These are phyloP conservation scores for Meteorus colon DNA, from an alignment of 2,888 invertebrate species.

Conservation along the genomic window DNA sequence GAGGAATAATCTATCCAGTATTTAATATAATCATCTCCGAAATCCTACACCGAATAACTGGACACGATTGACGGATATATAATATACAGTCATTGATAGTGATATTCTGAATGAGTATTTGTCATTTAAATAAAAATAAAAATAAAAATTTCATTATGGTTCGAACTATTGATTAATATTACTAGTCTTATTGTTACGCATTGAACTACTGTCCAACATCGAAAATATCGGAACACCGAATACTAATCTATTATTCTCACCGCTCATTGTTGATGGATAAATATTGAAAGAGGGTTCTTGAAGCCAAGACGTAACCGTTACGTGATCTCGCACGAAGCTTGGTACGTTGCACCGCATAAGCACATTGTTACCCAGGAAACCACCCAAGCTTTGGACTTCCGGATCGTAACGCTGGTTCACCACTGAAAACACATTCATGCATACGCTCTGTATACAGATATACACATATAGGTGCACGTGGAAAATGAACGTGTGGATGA, in stretches of 20 bases:
- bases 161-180: too few species aligned
- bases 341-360: slow-evolving; percentile 77
- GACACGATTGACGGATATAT: too few species aligned
- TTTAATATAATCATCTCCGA: too few species aligned
- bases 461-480: slow-evolving; percentile 8
- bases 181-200: too few species aligned
- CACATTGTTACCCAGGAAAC: slow-evolving; percentile 76
- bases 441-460: background rate
- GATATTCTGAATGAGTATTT: too few species aligned
- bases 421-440: slow-evolving; percentile 65
- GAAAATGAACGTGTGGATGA: slow-evolving; percentile 23
- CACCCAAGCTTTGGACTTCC: slow-evolving; percentile 77
- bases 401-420: slow-evolving; percentile 77
- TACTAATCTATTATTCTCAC: slow-evolving; percentile 59
- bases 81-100: too few species aligned
- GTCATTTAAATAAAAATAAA: too few species aligned
- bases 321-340: slow-evolving; percentile 76
- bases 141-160: too few species aligned
- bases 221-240: background rate
- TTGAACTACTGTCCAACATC: too few species aligned
- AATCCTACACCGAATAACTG: too few species aligned
- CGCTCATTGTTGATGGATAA: slow-evolving; percentile 76
- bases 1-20: too few species aligned
- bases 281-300: slow-evolving; percentile 77
- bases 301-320: slow-evolving; percentile 77